Evolutionary conservation across 2,888 invertebrate genomes (phyloP).

Genomic region (Lepidocyrtinus sp.): DNA sequence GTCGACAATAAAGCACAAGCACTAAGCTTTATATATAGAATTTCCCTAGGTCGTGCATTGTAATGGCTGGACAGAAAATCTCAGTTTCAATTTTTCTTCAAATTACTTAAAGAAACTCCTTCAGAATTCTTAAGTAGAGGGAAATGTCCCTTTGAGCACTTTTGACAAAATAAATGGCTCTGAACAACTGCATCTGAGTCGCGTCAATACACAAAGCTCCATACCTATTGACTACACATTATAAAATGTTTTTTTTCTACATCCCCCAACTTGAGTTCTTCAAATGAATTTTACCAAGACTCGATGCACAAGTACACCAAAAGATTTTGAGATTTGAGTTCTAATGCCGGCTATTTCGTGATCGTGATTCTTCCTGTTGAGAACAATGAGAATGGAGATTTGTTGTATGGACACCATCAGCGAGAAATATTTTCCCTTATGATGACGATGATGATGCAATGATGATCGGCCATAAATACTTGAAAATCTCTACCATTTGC

Average conservation of each 20-base stretch:
- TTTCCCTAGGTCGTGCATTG: no score
- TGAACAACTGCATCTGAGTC: not conserved
- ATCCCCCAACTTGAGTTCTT: not conserved
- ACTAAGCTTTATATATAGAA: no score
- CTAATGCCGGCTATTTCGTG: conserved; percentile 27
- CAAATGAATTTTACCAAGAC: not conserved
- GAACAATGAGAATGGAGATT: conserved; percentile 47
- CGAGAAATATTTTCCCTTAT: conserved; percentile 20
- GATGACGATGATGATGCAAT: conserved; percentile 43
- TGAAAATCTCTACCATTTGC: conserved; percentile 27
- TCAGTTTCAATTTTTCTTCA: conserved; percentile 33
- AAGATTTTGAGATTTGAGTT: not conserved
- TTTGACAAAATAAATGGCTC: conserved; percentile 46
- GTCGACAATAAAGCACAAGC: no score
- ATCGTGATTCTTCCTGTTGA: conserved; percentile 49
- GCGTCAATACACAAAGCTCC: not conserved
- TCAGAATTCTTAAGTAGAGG: conserved; percentile 51
- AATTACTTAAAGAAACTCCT: conserved; percentile 40
- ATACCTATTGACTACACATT: not conserved
- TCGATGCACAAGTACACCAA: not conserved
- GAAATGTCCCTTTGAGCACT: conserved; percentile 50
- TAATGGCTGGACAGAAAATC: no score
- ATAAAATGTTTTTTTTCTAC: not conserved
- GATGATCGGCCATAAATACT: conserved; percentile 53
- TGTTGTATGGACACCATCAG: conserved; percentile 51